Evolutionary conservation across 2,113 vertebrate species (phyloP).

Genomic region (Saimiri boliviensis): DNA sequence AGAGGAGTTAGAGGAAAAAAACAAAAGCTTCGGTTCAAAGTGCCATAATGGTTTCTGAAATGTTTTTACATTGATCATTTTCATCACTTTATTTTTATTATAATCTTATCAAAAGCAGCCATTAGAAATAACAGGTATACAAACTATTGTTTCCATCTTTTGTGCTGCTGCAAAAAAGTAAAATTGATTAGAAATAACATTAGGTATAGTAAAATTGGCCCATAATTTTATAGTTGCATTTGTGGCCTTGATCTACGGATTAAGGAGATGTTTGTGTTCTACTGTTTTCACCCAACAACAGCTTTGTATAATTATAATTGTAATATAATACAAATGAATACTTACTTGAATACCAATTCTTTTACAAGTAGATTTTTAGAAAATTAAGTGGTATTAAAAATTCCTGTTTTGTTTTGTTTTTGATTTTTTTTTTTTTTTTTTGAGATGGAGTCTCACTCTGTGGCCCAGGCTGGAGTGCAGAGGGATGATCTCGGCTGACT

Average conservation of each 20-base stretch:
- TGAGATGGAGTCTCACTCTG: no score
- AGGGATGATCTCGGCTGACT: no score
- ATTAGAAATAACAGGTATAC: not conserved
- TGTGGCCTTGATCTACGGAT: constrained; percentile 76
- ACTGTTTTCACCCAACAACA: constrained; percentile 68
- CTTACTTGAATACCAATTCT: constrained; percentile 56
- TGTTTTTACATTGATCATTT: constrained; percentile 25
- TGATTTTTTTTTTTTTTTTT: no score
- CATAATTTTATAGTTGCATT: constrained; percentile 70
- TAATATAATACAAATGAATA: constrained; percentile 59
- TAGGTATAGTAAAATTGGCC: constrained; percentile 73
- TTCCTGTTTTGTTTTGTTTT: no score
- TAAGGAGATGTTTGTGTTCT: constrained; percentile 75
- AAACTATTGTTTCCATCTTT: constrained; percentile 50
- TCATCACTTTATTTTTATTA: constrained; percentile 60
- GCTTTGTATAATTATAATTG: constrained; percentile 56
- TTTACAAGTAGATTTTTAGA: constrained; percentile 66
- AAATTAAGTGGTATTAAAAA: constrained; percentile 61
- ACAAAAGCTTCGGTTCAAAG: constrained; percentile 40
- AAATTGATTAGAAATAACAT: constrained; percentile 80
- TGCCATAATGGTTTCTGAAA: constrained; percentile 2
- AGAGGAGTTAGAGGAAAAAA: not conserved
- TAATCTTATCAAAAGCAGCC: constrained; percentile 61
- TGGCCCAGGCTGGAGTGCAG: no score
- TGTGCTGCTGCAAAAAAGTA: constrained; percentile 59